Conservation (phyloP, 1,140 invertebrate species). For the Eupristina koningsbergeri region DNA sequence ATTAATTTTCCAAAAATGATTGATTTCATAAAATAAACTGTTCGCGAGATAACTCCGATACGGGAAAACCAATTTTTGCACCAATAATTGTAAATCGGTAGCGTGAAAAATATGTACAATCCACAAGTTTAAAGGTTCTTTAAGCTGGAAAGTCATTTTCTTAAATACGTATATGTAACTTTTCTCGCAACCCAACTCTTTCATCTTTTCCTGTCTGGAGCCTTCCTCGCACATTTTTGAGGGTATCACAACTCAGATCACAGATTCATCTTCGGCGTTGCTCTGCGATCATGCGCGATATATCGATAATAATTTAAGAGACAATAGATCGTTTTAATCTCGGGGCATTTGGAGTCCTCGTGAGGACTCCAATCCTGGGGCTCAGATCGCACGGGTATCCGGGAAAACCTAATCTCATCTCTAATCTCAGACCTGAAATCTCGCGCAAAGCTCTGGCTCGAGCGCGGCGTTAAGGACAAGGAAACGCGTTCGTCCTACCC, state of each 20-base stretch:
- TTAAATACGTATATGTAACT: not conserved
- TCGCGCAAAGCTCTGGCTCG: not conserved
- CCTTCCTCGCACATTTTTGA: not conserved
- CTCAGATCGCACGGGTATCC: not conserved
- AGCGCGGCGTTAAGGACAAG: not conserved
- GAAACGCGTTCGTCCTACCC: conserved; percentile 1
- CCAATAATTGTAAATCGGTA: conserved; percentile 43
- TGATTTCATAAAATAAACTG: conserved; percentile 26
- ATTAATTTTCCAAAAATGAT: conserved; percentile 39
- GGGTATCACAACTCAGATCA: not conserved
- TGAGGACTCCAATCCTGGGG: too few species aligned
- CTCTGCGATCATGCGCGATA: conserved; percentile 30
- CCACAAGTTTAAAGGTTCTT: not conserved
- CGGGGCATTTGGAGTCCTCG: conserved; percentile 26
- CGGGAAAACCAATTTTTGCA: conserved; percentile 38
- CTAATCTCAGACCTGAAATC: conserved; percentile 48
- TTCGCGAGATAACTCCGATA: too few species aligned
- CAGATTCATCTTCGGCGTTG: conserved; percentile 29
- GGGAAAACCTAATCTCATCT: not conserved
- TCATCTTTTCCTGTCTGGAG: not conserved
- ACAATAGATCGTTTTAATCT: conserved; percentile 51
- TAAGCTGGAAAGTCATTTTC: not conserved
- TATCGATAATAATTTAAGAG: conserved; percentile 49
- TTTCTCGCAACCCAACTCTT: conserved; percentile 11
- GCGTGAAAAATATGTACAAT: conserved; percentile 40